phyloP scores from a whole-genome alignment of 1,140 invertebrate species.

The Diorhabda sublineata region DNA sequence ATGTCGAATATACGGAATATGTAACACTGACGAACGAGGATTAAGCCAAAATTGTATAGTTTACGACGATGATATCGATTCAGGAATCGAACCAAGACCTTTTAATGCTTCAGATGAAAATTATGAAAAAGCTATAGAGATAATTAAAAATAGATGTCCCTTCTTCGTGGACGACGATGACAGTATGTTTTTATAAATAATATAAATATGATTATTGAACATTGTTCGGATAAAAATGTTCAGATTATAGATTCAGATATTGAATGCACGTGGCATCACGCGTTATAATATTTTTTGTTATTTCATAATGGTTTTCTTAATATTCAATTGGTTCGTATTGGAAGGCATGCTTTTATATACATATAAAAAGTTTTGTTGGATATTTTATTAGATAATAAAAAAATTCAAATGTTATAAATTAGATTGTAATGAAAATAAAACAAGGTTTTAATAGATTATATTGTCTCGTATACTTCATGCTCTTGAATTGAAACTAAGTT shows the following conservation, averaged over 20 bases:
- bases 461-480: no score
- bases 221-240: not conserved
- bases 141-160: constrained; percentile 27
- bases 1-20: constrained; percentile 14
- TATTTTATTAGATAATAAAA: no score
- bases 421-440: no score
- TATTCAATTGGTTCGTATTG: no score
- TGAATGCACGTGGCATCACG: no score
- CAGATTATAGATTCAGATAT: no score
- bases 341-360: no score
- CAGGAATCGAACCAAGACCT: constrained; percentile 6
- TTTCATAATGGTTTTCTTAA: no score
- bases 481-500: not conserved
- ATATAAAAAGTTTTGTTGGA: no score
- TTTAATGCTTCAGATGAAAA: constrained; percentile 18
- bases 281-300: no score
- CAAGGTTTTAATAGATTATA: no score
- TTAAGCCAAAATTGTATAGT: constrained; percentile 28
- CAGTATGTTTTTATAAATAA: constrained; percentile 4
- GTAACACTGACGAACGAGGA: constrained; percentile 22
- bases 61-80: not conserved
- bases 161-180: constrained; percentile 25
- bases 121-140: constrained; percentile 7
- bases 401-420: no score
- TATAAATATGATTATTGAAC: constrained; percentile 2